Percentiles rank a stretch among this genome's conserved stretches.
These are phyloP conservation scores for Copidosoma floridanum DNA, from an alignment of 1,140 invertebrate species.

Conservation along the genomic window DNA sequence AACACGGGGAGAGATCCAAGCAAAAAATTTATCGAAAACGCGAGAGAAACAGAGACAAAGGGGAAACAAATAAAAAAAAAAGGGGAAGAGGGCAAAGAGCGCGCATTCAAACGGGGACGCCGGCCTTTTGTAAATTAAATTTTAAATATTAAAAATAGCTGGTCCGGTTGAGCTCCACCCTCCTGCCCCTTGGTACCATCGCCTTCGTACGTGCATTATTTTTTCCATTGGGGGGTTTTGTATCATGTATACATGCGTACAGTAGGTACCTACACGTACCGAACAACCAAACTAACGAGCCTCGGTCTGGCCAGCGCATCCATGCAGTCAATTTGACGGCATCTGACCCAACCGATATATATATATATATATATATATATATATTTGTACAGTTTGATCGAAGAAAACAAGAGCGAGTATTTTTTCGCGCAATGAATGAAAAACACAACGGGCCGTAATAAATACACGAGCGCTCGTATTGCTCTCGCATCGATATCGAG, in stretches of 20 bases:
- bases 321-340: not conserved
- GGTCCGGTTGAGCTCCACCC: conserved; percentile 20
- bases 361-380: not conserved
- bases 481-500: too few species aligned
- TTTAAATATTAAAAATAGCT: conserved; percentile 55
- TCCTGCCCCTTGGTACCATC: conserved; percentile 24
- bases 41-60: not conserved
- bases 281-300: conserved; percentile 34
- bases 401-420: too few species aligned
- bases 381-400: too few species aligned
- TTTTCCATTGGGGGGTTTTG: too few species aligned
- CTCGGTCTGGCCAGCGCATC: conserved; percentile 12
- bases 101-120: conserved; percentile 30
- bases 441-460: too few species aligned
- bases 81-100: conserved; percentile 10
- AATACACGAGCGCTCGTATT: too few species aligned
- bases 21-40: conserved; percentile 4
- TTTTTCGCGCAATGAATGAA: too few species aligned
- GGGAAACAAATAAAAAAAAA: conserved; percentile 1
- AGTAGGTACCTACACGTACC: too few species aligned
- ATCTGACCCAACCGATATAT: not conserved
- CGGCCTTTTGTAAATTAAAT: conserved; percentile 55
- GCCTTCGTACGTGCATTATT: too few species aligned
- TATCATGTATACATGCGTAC: too few species aligned
- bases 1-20: conserved; percentile 9